phyloP scores from a whole-genome alignment of 1,140 invertebrate species.

The Lethrus apterus region DNA sequence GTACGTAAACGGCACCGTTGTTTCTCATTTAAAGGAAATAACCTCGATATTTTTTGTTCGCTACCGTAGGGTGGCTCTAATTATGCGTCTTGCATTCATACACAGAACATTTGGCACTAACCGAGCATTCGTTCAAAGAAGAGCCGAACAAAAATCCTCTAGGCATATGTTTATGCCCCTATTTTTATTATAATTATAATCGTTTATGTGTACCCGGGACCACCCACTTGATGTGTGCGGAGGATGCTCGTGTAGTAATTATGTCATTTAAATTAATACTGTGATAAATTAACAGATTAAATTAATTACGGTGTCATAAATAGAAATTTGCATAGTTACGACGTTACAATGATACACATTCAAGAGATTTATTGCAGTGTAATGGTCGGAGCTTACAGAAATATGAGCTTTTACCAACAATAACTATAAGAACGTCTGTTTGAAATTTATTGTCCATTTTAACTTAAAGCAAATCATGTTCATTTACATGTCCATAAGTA shows the following conservation, averaged over 20 bases:
- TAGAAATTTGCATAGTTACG: conserved; percentile 9
- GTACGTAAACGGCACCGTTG: too few species aligned
- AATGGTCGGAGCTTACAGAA: not conserved
- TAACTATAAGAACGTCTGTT: too few species aligned
- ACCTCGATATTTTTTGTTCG: too few species aligned
- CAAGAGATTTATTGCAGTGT: not conserved
- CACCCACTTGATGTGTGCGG: conserved; percentile 2
- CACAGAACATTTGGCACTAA: conserved; percentile 8
- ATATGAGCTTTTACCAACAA: conserved; percentile 1
- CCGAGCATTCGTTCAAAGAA: conserved; percentile 8
- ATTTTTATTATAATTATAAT: conserved; percentile 6
- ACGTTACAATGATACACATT: conserved; percentile 1
- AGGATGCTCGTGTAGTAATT: conserved; percentile 7
- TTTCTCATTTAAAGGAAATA: too few species aligned
- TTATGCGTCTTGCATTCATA: conserved; percentile 1
- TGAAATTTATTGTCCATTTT: too few species aligned
- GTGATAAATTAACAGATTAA: conserved; percentile 9
- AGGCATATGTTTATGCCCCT: not conserved
- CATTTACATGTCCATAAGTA: too few species aligned
- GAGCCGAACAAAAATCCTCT: not conserved
- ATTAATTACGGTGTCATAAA: conserved; percentile 7
- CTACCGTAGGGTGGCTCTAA: conserved; percentile 6
- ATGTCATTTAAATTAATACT: conserved; percentile 9
- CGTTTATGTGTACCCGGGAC: conserved; percentile 2
- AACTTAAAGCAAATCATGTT: too few species aligned